Conservation (phyloP, 1,140 invertebrate genomes). For the Macrotrachela quadricornifera region DNA sequence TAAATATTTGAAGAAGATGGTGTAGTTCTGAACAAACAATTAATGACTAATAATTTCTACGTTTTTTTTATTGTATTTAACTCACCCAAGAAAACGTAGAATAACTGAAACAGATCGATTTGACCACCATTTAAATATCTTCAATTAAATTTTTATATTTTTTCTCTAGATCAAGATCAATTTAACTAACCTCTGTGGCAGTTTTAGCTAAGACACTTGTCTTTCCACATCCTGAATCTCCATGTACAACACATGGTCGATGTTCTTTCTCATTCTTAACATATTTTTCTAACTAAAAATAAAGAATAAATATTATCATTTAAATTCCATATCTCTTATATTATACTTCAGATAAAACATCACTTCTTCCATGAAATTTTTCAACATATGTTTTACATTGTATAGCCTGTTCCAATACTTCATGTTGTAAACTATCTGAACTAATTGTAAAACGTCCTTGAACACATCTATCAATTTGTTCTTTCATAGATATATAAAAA, state of each 20-base stretch:
- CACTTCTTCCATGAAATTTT: slow-evolving; percentile 7
- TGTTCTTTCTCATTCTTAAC: not conserved
- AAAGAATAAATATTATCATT: not conserved
- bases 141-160: too few species aligned
- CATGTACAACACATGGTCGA: slow-evolving; percentile 17
- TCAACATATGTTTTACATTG: slow-evolving; percentile 4
- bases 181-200: slow-evolving; percentile 10
- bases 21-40: slow-evolving; percentile 19
- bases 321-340: not conserved
- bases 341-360: slow-evolving; percentile 1
- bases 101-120: too few species aligned
- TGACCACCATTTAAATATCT: too few species aligned
- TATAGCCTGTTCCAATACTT: slow-evolving; percentile 7
- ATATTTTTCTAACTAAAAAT: not conserved
- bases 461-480: not conserved
- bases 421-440: not conserved
- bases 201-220: slow-evolving; percentile 20
- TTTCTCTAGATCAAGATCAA: slow-evolving; percentile 11
- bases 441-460: too few species aligned
- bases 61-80: too few species aligned
- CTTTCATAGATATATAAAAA: not conserved
- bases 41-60: slow-evolving; percentile 10
- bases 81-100: too few species aligned
- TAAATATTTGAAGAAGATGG: slow-evolving; percentile 11
- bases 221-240: slow-evolving; percentile 20